Evolutionary conservation across 2,888 invertebrate genomes (phyloP), one percentile per base, ranked within the genome.

Genomic region (Orthosia gracilis): DNA sequence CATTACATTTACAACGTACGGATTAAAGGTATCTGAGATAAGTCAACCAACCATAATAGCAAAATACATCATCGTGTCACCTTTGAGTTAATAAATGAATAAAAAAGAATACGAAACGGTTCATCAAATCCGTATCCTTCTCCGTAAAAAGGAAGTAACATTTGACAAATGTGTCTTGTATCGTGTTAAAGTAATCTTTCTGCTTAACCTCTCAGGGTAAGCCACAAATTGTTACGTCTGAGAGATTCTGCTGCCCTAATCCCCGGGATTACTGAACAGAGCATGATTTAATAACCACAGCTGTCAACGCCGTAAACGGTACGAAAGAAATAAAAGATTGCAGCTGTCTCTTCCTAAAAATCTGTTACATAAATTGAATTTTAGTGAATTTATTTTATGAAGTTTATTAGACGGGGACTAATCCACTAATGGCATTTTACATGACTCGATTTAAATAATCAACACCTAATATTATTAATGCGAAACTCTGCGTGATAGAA

Each of bases 231-330:
- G 89, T 89, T 84, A 85, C 87, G 90, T 92, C 87, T 80, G 69
- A 74, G 76, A 87, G 89, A 91, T 91, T 85, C 83, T 77, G 69
- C 81, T 89, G 77, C 81, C 73, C 88, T 94, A 94, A 95, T 92
- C 94, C 92, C 49, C 0, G 4, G 85, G 93, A 88, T 91, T 89
- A 89, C 78, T 82, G 66, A 54, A 80, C 79, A 55, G 54, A 59
- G 64, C 86, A 91, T 94, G 94, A 95, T 94, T 93, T 94, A 95
- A 84, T 84, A 87, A 83, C 86, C 82, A 89, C 95, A 94, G 94
- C 95, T 95, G 95, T 95, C 95, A 93, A 82, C 94, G 92, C 88
- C 89, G 84, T 89, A 76, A 71, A 77, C 77, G 81, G 59, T 69
- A 73, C 71, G 40, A 78, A 73, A 76, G 71, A 71, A 78, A 67